Conservation (phyloP, 2,113 vertebrate species). For the Pholis gunnellus region DNA sequence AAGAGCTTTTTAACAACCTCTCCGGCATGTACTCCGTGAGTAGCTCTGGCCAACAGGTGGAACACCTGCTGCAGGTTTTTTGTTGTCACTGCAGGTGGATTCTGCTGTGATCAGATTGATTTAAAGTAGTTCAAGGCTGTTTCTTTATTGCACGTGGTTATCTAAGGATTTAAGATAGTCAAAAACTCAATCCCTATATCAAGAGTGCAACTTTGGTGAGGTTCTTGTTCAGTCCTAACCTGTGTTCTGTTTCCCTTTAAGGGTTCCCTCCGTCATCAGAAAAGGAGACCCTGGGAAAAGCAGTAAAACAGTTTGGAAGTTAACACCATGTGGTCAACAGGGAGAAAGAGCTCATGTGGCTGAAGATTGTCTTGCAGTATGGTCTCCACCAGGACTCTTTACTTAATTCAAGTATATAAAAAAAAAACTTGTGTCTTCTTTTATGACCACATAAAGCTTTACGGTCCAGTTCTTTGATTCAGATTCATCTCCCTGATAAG, state of each 20-base stretch:
- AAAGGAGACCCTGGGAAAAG: slow-evolving; percentile 77
- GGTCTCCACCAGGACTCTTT: neutral
- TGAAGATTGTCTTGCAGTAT: neutral
- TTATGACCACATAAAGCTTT: neutral
- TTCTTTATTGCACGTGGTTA: neutral
- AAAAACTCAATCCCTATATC: neutral
- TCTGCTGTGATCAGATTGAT: neutral
- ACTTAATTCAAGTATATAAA: neutral
- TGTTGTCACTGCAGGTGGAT: neutral
- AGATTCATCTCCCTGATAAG: neutral
- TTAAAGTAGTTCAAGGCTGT: neutral
- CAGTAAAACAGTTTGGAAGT: slow-evolving; percentile 35
- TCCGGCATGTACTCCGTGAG: slow-evolving; percentile 92
- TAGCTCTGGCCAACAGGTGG: neutral
- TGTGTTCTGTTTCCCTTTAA: slow-evolving; percentile 41
- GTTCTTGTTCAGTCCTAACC: neutral
- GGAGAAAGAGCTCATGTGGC: neutral
- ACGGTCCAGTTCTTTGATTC: neutral
- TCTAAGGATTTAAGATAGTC: neutral
- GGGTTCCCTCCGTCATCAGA: slow-evolving; percentile 69
- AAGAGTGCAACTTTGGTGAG: neutral
- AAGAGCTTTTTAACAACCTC: slow-evolving; percentile 96
- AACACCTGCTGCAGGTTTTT: neutral
- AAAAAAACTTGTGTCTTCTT: neutral
- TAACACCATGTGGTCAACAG: neutral